Evolutionary conservation across 1,140 invertebrate genomes (phyloP), one percentile per base, ranked within the genome.

Genomic region (Lordiphosa mommai): DNA sequence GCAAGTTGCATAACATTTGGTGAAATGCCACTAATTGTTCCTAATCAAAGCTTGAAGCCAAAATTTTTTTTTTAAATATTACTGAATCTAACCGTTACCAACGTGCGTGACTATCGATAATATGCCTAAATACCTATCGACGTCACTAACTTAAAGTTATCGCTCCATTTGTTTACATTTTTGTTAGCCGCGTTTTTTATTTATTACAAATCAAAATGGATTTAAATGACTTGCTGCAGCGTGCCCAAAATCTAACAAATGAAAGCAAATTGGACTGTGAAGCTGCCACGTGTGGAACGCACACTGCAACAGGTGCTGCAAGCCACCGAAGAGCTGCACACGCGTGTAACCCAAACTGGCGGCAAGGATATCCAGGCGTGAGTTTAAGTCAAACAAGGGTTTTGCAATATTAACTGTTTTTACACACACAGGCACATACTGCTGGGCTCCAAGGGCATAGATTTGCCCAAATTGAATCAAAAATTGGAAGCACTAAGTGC

Each of bases 331-430:
- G 94, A 97, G 89, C 89, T 99, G 4, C 96, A 96, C 91, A 93
- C 94, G 0, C 92, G 94, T 79, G 94, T 96, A 9, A 94, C 95
- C n/a, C 95, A 95, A 88, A 94, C 94, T 47, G 93, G 94, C 27
- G 92, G 93, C 12, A 95, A 96, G 67, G 96, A 98, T 89, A 96
- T 96, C 58, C 96, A 98, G 92, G 97, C 97, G 96, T 98, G 92
- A 93, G 94, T 91, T 36, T 37, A 16, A 46, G 12, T 12, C 51
- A 33, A 2, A 12, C 0, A 5, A 32, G 30, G 0, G n/a, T 3
- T 27, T n/a, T 0, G 10, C 6, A 33, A 5, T 10, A 1, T 14
- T 2, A 29, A 16, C 7, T n/a, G n/a, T n/a, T n/a, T n/a, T n/a
- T n/a, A n/a, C n/a, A n/a, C n/a, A n/a, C n/a, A n/a, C n/a, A 97